Base-by-base conservation (phyloP, 2,113 vertebrate species). In the Setophaga petechia region DNA sequence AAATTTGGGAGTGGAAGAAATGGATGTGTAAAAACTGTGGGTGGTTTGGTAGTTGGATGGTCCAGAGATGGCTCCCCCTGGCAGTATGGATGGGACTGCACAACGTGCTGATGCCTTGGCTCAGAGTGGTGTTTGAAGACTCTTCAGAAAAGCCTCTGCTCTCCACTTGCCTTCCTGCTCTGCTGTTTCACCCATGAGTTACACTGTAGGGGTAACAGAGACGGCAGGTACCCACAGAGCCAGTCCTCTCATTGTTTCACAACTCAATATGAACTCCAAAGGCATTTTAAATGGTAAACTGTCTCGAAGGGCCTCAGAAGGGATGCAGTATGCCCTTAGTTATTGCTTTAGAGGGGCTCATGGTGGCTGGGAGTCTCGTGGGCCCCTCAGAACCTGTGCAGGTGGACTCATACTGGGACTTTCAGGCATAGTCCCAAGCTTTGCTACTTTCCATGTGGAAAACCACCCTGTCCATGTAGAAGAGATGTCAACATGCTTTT, bases 221-320 rank as follows among this genome's bases (percentile, higher is more conserved):
- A 19, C 0, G 0, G 5, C 20, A 61, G 21, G 10, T 8, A 65
- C 17, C 23, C 35, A 31, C 33, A 27, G 35, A 47, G 55, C 33
- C 41, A 39, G 15, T 69, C 31, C 19, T 62, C 19, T 58, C 11
- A 2, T 11, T 47, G 15, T 39, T 82, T 71, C 51, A 67, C 54
- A 49, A 4, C 2, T 6, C 20, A 55, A 1, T 33, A 24, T 5
- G 21, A 81, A 20, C 28, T 41, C 30, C n/a, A 46, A 59, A 81
- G 59, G 2, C 30, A 54, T 68, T 66, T 89, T 27, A 69, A 62
- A 43, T 31, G 0, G 16, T n/a, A 67, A 78, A 9, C 10, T 47
- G 3, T 23, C 18, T 33, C 54, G 46, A 12, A 49, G 12, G 15
- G 7, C 20, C 33, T 58, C 23, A 52, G 47, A 68, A 51, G 47